A percentile compares a stretch with the other conserved stretches of the same genome.
Evolutionary conservation across 1,140 invertebrate genomes (phyloP).

Genomic region (Phocides pigmalion): DNA sequence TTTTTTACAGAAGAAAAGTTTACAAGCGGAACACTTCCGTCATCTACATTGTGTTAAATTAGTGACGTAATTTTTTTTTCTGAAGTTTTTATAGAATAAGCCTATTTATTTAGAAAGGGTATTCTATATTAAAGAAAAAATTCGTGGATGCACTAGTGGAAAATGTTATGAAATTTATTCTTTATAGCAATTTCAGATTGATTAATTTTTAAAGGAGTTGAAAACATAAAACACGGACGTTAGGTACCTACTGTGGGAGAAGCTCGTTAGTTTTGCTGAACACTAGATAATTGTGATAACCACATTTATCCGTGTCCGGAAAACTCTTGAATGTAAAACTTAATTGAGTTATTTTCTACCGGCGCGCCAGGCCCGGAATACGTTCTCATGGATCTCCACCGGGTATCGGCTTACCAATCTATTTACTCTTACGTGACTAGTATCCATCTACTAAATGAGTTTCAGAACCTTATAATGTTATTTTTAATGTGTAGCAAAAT

Average conservation of each 20-base stretch:
- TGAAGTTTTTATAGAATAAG: too few species aligned
- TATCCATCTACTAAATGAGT: conserved; percentile 9
- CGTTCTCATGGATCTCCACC: neutral
- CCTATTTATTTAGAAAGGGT: too few species aligned
- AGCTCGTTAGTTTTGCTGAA: conserved; percentile 68
- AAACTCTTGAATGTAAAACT: conserved; percentile 70
- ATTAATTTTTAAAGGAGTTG: conserved; percentile 9
- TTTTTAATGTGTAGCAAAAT: conserved; percentile 15
- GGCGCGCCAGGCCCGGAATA: conserved; percentile 41
- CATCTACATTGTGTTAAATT: too few species aligned
- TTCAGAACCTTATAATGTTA: conserved; percentile 15
- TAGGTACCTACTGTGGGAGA: conserved; percentile 38
- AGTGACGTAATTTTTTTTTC: too few species aligned
- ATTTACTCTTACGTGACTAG: conserved; percentile 11
- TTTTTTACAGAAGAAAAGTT: too few species aligned
- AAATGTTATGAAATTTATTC: neutral
- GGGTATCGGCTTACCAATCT: conserved; percentile 24
- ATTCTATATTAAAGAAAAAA: too few species aligned
- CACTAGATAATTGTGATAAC: conserved; percentile 74
- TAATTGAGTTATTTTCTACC: conserved; percentile 74
- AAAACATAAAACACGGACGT: conserved; percentile 20
- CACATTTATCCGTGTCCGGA: conserved; percentile 63
- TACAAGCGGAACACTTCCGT: too few species aligned
- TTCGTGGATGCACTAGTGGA: too few species aligned
- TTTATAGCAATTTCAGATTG: neutral